Base-by-base conservation (phyloP, 2,113 vertebrate species). In the Helogale parvula region DNA sequence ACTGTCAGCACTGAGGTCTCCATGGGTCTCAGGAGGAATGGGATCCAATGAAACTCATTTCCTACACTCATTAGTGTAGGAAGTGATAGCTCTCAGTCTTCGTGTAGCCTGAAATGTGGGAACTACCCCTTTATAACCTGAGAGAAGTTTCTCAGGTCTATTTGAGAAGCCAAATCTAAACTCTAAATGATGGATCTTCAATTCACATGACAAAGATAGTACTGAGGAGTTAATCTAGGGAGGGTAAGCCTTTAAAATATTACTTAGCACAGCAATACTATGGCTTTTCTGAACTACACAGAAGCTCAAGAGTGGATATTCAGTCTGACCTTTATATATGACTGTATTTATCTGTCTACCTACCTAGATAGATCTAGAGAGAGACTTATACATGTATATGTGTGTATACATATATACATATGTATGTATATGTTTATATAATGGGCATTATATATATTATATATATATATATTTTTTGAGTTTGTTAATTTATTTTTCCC, bases 241-340 rank as follows among this genome's bases (percentile, higher is more conserved):
- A 82, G 74, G 45, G 6, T 25, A 21, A 16, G 0, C 21, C 27
- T 88, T 72, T 65, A 81, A 47, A 72, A 63, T 41, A 47, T 29
- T 12, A 13, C 23, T 54, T 3, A 31, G 25, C 65, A 27, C 14
- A 41, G 2, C 8, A 11, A 3, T 27, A 0, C 21, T 2, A 0
- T 29, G 45, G 33, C 41, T 95, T 66, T 84, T 79, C 54, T 71
- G 9, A 90, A 52, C 25, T n/a, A 38, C 7, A 29, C 12, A 52
- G 66, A 29, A 38, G 35, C 27, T 54, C 9, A 4, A 38, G 5
- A 33, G 54, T 57, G 2, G 5, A 19, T 38, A 2, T 27, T 47
- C 31, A 17, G 31, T 31, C 47, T 31, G 50, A 60, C 5, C 66
- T 29, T 81, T 25, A 13, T 50, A 52, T 69, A 21, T 79, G 9